Base-by-base conservation (phyloP, 2,888 invertebrate genomes). In the Bhutanitis thaidina region DNA sequence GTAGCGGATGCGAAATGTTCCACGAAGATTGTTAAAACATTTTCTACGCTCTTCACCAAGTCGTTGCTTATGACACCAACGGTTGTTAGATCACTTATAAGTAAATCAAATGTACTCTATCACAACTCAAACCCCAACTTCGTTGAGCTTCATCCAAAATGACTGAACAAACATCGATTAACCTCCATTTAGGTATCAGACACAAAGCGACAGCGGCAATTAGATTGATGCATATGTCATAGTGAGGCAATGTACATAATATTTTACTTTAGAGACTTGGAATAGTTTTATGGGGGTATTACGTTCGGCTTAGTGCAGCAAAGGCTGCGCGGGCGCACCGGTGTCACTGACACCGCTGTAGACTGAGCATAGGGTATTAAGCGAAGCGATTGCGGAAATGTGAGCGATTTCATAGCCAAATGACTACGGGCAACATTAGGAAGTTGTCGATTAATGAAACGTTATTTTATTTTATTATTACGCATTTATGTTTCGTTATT, bases 301-400 rank as follows among this genome's bases (percentile, higher is more conserved):
- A 61, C 54, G 64, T 68, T 65, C 68, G 68, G 73, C 67, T 67
- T 30, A 20, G 40, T 41, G 16, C 36, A 36, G 32, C 61, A 69
- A 75, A 80, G 80, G 73, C 72, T 81, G 82, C 83, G 82, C 79
- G 61, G 61, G 76, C 80, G 80, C 71, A 63, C 32, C 39, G 65
- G 71, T 76, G 83, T 82, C 83, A 81, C 67, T 82, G 82, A 83
- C 83, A 76, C 69, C 67, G 61, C 55, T 52, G 55, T 45, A 43
- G 49, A 58, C 12, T 43, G 54, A 35, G 61, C 56, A 3, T 40
- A 46, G 20, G 49, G 36, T 29, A 13, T 41, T 34, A 49, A 58
- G 44, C 51, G 43, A 15, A 56, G 65, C 62, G 62, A 29, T 35
- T 12, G 43, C 43, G 38, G 7, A n/a, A 36, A 38, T 47, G 48